Base-by-base conservation (phyloP, 2,888 invertebrate species). In the Ormyrus pomaceus region DNA sequence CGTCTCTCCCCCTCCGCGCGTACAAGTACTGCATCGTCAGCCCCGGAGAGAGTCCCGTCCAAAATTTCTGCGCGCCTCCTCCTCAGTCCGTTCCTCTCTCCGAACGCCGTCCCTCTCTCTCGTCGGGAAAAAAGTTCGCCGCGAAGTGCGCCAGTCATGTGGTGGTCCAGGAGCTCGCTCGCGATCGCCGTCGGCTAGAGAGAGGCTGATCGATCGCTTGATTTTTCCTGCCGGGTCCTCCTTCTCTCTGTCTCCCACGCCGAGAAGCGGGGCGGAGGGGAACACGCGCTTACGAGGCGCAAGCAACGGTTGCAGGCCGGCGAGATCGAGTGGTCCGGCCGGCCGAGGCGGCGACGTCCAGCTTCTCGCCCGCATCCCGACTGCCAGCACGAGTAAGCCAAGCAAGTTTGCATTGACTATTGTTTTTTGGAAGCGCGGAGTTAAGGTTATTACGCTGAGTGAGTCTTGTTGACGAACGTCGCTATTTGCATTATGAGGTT, bases 161-260 rank as follows among this genome's bases (percentile, higher is more conserved):
- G 68, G 73, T 56, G 68, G 56, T 73, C 11, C 58, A 79, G 51
- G 62, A 73, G 51, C 19, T 19, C 46, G 10, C 50, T 66, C 13
- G 71, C 48, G 6, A 56, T 68, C 62, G 78, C 73, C 55, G 66
- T 58, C 55, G 68, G 73, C 62, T 79, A 73, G 64, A 2, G n/a
- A 13, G 61, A 50, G 51, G 55, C 11, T 34, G 55, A 77, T 65
- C 65, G 55, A 66, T 72, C 68, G 48, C 62, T 62, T 13, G 46
- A 56, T 65, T 68, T 55, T 55, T 76, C 65, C 5, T 34, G 50
- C 53, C 19, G 34, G 48, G 53, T 10, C 2, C 3, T 10, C 66
- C 58, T n/a, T 51, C 10, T 11, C 53, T 56, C 50, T 72, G 58
- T 68, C 53, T 68, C 65, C 46, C 9, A 19, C 45, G 6, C n/a